phyloP scores from a whole-genome alignment of 2,888 invertebrate species.

The Priocnemis perturbator region DNA sequence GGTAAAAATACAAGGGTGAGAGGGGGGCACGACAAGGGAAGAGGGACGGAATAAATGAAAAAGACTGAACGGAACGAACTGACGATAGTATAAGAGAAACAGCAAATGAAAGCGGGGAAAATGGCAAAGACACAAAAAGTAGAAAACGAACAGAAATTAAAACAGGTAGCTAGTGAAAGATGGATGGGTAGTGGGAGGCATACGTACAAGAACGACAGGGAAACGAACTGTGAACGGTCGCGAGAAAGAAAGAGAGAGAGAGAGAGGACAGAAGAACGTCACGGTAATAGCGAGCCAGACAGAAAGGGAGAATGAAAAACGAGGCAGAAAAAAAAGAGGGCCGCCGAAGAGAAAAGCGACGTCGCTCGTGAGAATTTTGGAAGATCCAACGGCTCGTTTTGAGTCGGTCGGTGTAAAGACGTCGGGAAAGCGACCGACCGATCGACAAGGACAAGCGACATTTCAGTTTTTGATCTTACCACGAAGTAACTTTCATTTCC shows the following conservation, averaged over 20 bases:
- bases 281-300: neutral
- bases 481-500: conserved; percentile 40
- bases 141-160: too few species aligned
- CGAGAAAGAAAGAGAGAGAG: neutral
- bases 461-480: conserved; percentile 31
- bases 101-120: too few species aligned
- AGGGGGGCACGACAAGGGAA: too few species aligned
- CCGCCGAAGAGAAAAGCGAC: neutral
- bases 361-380: neutral
- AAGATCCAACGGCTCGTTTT: neutral
- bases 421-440: neutral
- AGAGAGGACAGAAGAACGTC: neutral
- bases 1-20: too few species aligned
- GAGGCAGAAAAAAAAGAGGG: neutral
- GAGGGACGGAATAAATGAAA: too few species aligned
- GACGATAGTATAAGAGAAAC: too few species aligned
- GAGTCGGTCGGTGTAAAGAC: too few species aligned
- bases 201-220: neutral
- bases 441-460: neutral
- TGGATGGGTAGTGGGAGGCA: too few species aligned
- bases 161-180: too few species aligned
- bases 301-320: neutral
- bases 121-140: too few species aligned
- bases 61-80: too few species aligned
- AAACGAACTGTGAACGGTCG: neutral